A percentile compares a stretch with the other conserved stretches of the same genome.
These are phyloP conservation scores for Masticophis lateralis DNA, from an alignment of 2,797 vertebrate species.

Conservation along the genomic window DNA sequence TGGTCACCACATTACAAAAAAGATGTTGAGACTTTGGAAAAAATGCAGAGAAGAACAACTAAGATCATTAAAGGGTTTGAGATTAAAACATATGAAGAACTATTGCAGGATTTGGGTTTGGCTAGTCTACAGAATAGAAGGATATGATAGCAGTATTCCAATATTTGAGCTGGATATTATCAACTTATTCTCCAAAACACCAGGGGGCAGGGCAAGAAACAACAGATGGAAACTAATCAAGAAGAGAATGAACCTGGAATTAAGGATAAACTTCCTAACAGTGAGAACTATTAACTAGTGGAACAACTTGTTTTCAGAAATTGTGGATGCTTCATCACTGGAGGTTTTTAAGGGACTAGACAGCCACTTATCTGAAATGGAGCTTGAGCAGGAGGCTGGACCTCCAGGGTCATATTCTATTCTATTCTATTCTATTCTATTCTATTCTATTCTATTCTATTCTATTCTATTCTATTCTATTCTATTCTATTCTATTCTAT, in stretches of 20 bases:
- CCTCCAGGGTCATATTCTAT: background rate
- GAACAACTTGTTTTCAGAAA: background rate
- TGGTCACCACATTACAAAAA: background rate
- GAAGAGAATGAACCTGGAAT: background rate
- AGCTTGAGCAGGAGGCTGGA: background rate
- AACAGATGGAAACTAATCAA: background rate
- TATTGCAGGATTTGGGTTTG: background rate
- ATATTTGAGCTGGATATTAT: background rate
- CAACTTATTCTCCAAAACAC: background rate
- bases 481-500: no score
- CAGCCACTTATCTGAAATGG: background rate
- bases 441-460: rapidly evolving
- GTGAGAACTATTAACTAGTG: background rate
- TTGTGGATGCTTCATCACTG: background rate
- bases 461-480: background rate
- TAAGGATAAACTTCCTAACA: background rate
- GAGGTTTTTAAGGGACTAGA: background rate
- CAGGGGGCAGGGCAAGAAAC: background rate
- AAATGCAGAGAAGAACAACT: background rate
- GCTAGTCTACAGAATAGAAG: background rate
- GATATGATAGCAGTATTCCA: background rate
- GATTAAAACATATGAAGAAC: background rate
- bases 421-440: background rate
- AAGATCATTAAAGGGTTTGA: background rate
- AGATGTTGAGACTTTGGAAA: background rate